Base-by-base conservation (phyloP, 2,113 vertebrate species). In the Clinocottus analis region DNA sequence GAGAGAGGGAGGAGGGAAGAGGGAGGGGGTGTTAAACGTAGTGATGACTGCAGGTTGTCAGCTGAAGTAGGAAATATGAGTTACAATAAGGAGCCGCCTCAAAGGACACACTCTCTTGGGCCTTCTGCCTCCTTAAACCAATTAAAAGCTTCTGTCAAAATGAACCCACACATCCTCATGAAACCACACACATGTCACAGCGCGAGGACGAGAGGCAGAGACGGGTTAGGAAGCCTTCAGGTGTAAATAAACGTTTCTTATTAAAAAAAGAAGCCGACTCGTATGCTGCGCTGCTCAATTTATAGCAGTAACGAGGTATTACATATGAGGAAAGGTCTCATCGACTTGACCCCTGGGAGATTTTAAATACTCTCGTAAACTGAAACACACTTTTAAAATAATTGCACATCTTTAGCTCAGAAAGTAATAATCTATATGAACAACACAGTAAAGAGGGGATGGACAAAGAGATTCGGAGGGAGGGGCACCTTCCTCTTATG, bases 371-470 rank as follows among this genome's bases (percentile, higher is more conserved):
- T 73, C 63, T 67, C 78, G 72, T 79, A 79, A 84, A 85, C 53
- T 84, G 37, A 85, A 76, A 90, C 56, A 58, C 39, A 74, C 29
- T 70, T 79, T 72, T 47, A 45, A 67, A 80, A 72, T 75, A 87
- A 87, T 77, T 77, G 64, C 33, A 59, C 65, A 65, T 76, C 27
- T 33, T 23, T 29, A 41, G 75, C 73, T 80, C 31, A 23, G 49
- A 68, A 79, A 68, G 51, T 8, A 31, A 21, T 67, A 49, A 80
- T 76, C 71, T 64, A 8, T 17, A 59, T 58, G 41, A 78, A 70
- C 23, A 33, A 64, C 58, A 63, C 35, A 27, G 19, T 45, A 27
- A 59, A 65, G 33, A 37, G 33, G 7, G 16, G 7, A 12, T 19
- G 11, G 31, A 73, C 21, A 37, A 71, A 58, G 72, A 43, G 63